A percentile compares a stretch with the other conserved stretches of the same genome.
These are phyloP conservation scores for Mus pahari DNA, from an alignment of 2,113 vertebrate species.

Conservation along the genomic window DNA sequence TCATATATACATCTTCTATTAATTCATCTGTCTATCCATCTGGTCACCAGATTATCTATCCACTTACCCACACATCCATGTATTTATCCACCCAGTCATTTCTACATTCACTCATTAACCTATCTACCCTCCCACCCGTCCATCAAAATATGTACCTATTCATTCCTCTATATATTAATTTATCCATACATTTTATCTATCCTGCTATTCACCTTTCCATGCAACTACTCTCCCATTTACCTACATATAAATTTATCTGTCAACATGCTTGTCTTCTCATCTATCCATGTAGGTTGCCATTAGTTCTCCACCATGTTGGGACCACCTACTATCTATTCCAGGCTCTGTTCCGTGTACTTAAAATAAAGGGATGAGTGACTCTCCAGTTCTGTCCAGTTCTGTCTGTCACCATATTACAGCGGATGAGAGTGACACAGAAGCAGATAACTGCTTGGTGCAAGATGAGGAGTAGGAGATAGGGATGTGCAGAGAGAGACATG, in stretches of 20 bases:
- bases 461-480: no score
- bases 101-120: background rate
- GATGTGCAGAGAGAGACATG: background rate
- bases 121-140: background rate
- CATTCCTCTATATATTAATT: constrained; percentile 21
- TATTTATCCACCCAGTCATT: background rate
- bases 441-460: background rate
- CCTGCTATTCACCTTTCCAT: background rate
- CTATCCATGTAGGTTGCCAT: background rate
- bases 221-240: background rate
- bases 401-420: constrained; percentile 9
- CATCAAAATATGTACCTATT: background rate
- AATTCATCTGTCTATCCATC: background rate
- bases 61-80: background rate
- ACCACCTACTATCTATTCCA: background rate
- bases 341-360: background rate
- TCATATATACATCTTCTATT: background rate
- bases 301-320: background rate
- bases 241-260: background rate
- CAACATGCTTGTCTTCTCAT: background rate
- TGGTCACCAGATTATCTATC: background rate
- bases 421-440: background rate
- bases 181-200: constrained; percentile 16
- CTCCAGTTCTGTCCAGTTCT: background rate
- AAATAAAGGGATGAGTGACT: background rate